A percentile compares a stretch with the other conserved stretches of the same genome.
Evolutionary conservation across 2,888 invertebrate genomes (phyloP).

Genomic region (Plebejus argus): DNA sequence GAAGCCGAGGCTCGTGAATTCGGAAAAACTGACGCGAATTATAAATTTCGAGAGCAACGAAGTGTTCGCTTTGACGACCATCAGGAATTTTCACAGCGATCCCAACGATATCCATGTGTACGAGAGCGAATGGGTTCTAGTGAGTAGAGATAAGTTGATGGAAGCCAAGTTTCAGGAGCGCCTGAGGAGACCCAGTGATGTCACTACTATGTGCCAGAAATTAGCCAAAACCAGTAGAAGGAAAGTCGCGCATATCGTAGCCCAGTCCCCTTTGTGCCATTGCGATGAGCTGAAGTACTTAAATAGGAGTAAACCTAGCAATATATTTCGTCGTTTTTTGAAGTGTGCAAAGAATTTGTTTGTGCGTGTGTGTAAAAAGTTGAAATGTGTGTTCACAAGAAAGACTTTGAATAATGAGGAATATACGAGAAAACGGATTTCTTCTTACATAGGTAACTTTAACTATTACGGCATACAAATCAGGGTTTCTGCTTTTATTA

Average conservation of each 20-base stretch:
- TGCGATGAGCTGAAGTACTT: slow-evolving; percentile 51
- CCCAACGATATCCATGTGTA: slow-evolving; percentile 58
- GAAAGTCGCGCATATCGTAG: slow-evolving; percentile 52
- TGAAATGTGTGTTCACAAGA: slow-evolving; percentile 47
- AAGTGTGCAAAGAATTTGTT: slow-evolving; percentile 44
- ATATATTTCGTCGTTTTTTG: slow-evolving; percentile 48
- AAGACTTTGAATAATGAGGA: slow-evolving; percentile 35
- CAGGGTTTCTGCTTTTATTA: neutral
- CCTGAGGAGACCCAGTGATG: slow-evolving; percentile 53
- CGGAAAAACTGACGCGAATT: neutral
- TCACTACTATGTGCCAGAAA: slow-evolving; percentile 59
- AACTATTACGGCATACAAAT: neutral
- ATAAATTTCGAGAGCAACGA: slow-evolving; percentile 45
- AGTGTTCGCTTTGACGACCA: slow-evolving; percentile 65
- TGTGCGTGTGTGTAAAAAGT: slow-evolving; percentile 48
- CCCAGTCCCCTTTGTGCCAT: slow-evolving; percentile 63
- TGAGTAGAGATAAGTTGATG: slow-evolving; percentile 57
- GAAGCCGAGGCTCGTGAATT: neutral
- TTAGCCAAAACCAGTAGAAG: slow-evolving; percentile 51
- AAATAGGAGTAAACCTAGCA: slow-evolving; percentile 40
- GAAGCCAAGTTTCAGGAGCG: slow-evolving; percentile 64
- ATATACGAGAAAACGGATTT: neutral
- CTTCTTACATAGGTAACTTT: slow-evolving; percentile 14
- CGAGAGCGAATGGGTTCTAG: slow-evolving; percentile 70
- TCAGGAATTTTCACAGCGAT: slow-evolving; percentile 64